Percentiles rank a stretch among this genome's conserved stretches.
These are phyloP conservation scores for Aphaenogaster rudis DNA, from an alignment of 1,140 invertebrate species.

Conservation along the genomic window DNA sequence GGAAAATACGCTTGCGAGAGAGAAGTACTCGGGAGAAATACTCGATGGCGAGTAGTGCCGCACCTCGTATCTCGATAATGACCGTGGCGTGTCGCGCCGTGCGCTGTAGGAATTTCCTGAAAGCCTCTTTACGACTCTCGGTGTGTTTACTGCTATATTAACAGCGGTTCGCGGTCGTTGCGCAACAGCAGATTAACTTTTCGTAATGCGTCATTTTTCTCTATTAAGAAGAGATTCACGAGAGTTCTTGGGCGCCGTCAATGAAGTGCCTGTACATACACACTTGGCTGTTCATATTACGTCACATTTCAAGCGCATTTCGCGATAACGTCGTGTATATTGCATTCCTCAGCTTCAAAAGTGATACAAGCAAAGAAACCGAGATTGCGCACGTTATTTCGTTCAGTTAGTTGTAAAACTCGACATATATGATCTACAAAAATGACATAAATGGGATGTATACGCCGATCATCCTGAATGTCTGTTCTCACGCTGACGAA, in stretches of 20 bases:
- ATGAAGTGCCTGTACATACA: not conserved
- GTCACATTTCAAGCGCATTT: slow-evolving; percentile 1
- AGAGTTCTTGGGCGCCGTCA: slow-evolving; percentile 28
- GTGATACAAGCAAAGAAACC: not conserved
- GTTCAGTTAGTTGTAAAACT: slow-evolving; percentile 6
- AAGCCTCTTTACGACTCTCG: slow-evolving; percentile 74
- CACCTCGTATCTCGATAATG: slow-evolving; percentile 64
- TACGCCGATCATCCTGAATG: not conserved
- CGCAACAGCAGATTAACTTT: slow-evolving; percentile 66
- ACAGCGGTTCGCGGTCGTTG: slow-evolving; percentile 45
- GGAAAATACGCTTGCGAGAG: slow-evolving; percentile 28
- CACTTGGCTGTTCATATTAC: slow-evolving; percentile 30
- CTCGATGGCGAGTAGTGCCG: slow-evolving; percentile 11
- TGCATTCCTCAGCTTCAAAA: slow-evolving; percentile 1
- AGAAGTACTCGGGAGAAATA: slow-evolving; percentile 20
- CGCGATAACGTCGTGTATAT: not conserved
- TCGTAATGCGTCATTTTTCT: slow-evolving; percentile 69
- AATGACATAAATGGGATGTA: not conserved
- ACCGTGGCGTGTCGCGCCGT: slow-evolving; percentile 47
- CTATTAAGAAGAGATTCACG: slow-evolving; percentile 69
- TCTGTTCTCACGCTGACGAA: not conserved
- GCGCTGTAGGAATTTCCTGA: slow-evolving; percentile 60
- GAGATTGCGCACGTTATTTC: not conserved
- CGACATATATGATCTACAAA: not conserved
- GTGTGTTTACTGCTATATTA: slow-evolving; percentile 67